Percentiles rank a stretch among this genome's conserved stretches.
phyloP scores from a whole-genome alignment of 2,797 vertebrate species.

The Phoebastria nigripes region DNA sequence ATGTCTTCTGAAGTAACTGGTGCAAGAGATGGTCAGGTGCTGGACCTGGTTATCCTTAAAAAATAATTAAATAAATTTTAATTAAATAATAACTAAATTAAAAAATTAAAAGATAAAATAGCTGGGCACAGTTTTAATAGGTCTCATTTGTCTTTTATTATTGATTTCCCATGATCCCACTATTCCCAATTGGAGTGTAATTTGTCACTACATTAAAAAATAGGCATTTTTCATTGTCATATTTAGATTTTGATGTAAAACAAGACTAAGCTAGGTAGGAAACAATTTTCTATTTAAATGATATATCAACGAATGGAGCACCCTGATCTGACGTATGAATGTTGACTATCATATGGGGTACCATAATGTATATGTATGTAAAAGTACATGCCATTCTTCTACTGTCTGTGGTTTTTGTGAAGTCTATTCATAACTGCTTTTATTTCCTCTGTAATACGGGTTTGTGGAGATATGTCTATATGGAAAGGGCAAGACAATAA shows the following conservation, averaged over 20 bases:
- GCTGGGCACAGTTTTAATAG: background rate
- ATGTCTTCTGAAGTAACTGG: background rate
- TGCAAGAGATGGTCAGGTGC: background rate
- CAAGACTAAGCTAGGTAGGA: background rate
- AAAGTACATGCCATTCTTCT: background rate
- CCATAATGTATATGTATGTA: background rate
- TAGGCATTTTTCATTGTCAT: background rate
- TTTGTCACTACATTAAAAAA: background rate
- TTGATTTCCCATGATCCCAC: background rate
- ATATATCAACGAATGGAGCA: background rate
- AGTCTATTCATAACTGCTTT: background rate
- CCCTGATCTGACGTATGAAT: background rate
- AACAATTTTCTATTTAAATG: background rate
- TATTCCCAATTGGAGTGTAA: background rate
- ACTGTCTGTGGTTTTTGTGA: background rate
- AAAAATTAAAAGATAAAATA: background rate
- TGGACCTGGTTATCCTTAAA: background rate
- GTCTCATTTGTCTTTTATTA: background rate
- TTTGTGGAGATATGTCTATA: background rate
- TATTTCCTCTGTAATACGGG: background rate
- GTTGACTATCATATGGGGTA: background rate
- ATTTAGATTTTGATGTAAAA: background rate
- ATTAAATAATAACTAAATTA: background rate
- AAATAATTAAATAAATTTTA: background rate
- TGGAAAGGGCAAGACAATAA: background rate